phyloP scores from a whole-genome alignment of 2,113 vertebrate genomes.

The Centrocercus urophasianus region DNA sequence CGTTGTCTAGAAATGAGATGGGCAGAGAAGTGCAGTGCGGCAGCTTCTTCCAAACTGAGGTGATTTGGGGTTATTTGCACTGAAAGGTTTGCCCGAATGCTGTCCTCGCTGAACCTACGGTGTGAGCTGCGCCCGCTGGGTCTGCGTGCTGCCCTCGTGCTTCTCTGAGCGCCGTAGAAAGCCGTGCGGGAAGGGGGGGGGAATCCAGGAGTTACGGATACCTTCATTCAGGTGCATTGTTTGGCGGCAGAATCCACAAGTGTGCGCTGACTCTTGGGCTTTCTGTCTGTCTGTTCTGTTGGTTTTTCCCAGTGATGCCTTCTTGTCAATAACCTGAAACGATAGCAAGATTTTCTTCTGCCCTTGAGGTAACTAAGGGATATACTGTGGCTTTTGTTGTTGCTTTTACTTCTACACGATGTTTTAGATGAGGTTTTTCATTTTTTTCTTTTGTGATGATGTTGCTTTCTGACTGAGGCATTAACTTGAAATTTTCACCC shows the following conservation, averaged over 20 bases:
- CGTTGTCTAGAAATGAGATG: not conserved
- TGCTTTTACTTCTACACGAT: not conserved
- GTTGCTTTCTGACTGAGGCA: not conserved
- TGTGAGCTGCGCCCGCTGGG: not conserved
- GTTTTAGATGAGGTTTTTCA: not conserved
- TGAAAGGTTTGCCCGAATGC: not conserved
- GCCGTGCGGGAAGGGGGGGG: not conserved
- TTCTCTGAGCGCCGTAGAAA: not conserved
- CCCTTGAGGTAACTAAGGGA: not conserved
- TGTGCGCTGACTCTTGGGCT: not conserved
- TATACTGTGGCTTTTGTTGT: not conserved
- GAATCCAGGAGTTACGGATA: fast-evolving
- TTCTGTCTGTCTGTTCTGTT: not conserved
- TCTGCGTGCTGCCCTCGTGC: not conserved
- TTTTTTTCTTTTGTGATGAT: not conserved
- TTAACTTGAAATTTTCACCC: not conserved
- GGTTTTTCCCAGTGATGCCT: not conserved
- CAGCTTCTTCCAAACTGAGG: not conserved
- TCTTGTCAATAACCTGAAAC: not conserved
- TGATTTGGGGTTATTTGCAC: not conserved
- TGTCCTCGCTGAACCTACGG: not conserved
- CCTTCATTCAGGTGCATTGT: not conserved
- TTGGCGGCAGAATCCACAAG: not conserved
- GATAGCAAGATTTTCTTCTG: not conserved
- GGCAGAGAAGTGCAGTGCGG: not conserved